phyloP scores from a whole-genome alignment of 2,113 vertebrate genomes.

The Dolichallabes microphthalmus region DNA sequence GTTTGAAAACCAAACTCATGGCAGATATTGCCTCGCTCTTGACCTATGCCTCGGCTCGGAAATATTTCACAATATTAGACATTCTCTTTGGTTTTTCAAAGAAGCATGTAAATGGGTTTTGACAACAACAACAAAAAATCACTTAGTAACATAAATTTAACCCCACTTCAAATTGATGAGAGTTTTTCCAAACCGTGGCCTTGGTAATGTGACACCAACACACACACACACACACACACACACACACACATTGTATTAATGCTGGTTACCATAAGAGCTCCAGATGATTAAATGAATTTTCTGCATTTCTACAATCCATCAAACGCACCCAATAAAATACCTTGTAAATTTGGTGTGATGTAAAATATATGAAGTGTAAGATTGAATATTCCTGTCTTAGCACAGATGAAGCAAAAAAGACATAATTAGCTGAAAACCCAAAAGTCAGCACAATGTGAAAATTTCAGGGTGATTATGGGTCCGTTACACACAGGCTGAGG shows the following conservation, averaged over 20 bases:
- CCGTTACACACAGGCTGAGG: conserved; percentile 54
- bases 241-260: too few relatives aligned
- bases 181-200: not conserved
- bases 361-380: conserved; percentile 1
- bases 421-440: not conserved
- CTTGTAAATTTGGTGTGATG: not conserved
- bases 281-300: too few relatives aligned
- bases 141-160: conserved; percentile 5
- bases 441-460: conserved; percentile 13
- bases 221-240: too few relatives aligned
- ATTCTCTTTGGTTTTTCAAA: not conserved
- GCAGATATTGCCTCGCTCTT: not conserved
- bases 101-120: not conserved
- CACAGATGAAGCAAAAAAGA: conserved; percentile 7
- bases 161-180: conserved; percentile 5
- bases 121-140: not conserved
- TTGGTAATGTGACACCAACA: not conserved
- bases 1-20: conserved; percentile 7
- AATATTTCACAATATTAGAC: conserved; percentile 12
- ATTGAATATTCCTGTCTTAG: conserved; percentile 3
- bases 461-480: not conserved
- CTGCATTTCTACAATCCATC: not conserved
- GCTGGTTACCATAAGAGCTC: not conserved
- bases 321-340: not conserved
- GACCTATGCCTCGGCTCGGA: not conserved